Conservation (phyloP, 2,888 invertebrate genomes). For the Nymphalis c-album region DNA sequence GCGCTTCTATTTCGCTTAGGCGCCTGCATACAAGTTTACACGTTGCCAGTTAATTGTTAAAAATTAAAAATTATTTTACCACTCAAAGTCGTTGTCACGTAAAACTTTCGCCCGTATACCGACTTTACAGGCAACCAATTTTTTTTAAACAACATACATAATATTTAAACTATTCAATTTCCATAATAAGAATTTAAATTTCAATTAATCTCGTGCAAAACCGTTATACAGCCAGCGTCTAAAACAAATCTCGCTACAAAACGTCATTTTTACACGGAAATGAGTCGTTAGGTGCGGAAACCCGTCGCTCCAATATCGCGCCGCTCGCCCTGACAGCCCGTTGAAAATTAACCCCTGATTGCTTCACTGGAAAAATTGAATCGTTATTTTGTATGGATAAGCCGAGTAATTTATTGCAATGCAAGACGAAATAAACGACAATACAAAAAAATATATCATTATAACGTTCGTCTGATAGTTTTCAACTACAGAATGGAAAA, state of each 20-base stretch:
- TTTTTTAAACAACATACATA: neutral
- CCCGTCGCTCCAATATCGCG: constrained; percentile 44
- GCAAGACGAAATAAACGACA: neutral
- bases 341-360: constrained; percentile 67
- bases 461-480: too few relatives aligned
- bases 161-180: too few relatives aligned
- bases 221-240: neutral
- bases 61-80: too few relatives aligned
- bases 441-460: too few relatives aligned
- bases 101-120: too few relatives aligned
- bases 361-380: constrained; percentile 49
- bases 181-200: neutral
- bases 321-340: constrained; percentile 41
- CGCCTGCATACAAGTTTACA: too few relatives aligned
- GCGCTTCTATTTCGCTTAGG: too few relatives aligned
- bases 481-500: too few relatives aligned
- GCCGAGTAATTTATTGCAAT: constrained; percentile 15
- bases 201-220: constrained; percentile 6
- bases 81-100: too few relatives aligned
- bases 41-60: too few relatives aligned
- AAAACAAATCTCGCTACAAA: constrained; percentile 39
- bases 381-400: constrained; percentile 45
- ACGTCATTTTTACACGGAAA: constrained; percentile 52
- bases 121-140: too few relatives aligned
- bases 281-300: constrained; percentile 51